phyloP scores from a whole-genome alignment of 37 sponge, comb jelly and placozoan species.

The Petrosia ficiformis region DNA sequence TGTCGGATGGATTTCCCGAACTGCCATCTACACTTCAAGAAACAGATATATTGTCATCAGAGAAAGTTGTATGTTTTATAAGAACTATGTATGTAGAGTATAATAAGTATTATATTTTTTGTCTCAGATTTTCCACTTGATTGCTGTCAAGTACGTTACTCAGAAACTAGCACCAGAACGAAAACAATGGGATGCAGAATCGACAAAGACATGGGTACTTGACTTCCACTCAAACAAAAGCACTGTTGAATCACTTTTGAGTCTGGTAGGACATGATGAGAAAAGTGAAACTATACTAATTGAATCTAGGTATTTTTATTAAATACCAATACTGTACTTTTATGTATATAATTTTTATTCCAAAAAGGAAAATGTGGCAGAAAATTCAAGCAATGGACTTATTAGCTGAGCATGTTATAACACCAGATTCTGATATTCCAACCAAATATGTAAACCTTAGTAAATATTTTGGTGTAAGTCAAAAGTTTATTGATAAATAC shows the following conservation, averaged over 20 bases:
- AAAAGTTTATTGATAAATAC: too few species aligned
- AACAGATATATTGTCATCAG: background rate
- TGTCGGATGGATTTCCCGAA: background rate
- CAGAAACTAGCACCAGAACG: background rate
- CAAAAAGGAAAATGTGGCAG: background rate
- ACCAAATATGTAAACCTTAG: too few species aligned
- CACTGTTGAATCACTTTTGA: background rate
- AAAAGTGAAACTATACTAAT: background rate
- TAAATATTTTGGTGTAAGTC: too few species aligned
- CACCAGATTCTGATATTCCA: too few species aligned
- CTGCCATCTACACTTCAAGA: background rate
- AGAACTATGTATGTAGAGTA: background rate
- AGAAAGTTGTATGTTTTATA: background rate
- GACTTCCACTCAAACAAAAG: background rate
- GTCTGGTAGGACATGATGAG: background rate
- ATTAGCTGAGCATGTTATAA: slow-evolving; percentile 1
- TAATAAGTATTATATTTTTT: too few species aligned
- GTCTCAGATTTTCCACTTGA: background rate
- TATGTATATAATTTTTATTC: background rate
- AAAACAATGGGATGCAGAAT: background rate
- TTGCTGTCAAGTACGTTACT: background rate
- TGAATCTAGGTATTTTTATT: background rate
- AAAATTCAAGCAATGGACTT: background rate
- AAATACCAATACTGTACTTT: too few species aligned
- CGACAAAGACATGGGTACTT: background rate